Evolutionary conservation across 2,888 invertebrate genomes (phyloP), one percentile per base, ranked within the genome.

Genomic region (Linyphia triangularis): DNA sequence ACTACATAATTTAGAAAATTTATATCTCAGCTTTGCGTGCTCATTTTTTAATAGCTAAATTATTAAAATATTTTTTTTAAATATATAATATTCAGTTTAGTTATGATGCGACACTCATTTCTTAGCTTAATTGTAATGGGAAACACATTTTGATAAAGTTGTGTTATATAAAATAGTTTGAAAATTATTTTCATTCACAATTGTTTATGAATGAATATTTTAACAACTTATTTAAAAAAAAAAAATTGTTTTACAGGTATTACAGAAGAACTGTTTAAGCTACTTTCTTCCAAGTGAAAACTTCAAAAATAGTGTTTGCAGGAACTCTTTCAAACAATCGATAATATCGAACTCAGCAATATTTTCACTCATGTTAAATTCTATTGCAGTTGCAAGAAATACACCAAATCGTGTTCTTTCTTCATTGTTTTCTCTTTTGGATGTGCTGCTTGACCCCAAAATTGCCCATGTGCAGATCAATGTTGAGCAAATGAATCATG

Each of bases 351-450:
- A 88, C 81, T 26, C 73, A 37, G 79, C 73, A 22, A 88, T 88
- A 37, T 88, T 88, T 73, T 67, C 67, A 19, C 24, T 88, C 7
- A 69, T 88, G 81, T 40, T 88, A 10, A 88, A 75, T 40, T 88
- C 86, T 5, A 57, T 81, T 59, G 57, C 75, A 10, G 73, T 81
- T 82, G 72, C 86, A 16, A 57, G 16, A 28, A 67, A 75, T 19
- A 26, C 67, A 19, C 24, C 73, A 30, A 28, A 65, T 10, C 19
- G 65, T 7, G 67, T 67, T 26, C 24, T 67, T 22, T 30, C 67
- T 69, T 57, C 63, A 26, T 57, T 84, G n/a, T 84, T 84, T 69
- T 67, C 75, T 33, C 26, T 77, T 3, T 28, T 69, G 28, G 81
- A 81, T 33, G 5, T 73, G 13, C 59, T 75, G 16, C 73, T 88